Base-by-base conservation (phyloP, 2,888 invertebrate genomes). In the Macaria liturata region DNA sequence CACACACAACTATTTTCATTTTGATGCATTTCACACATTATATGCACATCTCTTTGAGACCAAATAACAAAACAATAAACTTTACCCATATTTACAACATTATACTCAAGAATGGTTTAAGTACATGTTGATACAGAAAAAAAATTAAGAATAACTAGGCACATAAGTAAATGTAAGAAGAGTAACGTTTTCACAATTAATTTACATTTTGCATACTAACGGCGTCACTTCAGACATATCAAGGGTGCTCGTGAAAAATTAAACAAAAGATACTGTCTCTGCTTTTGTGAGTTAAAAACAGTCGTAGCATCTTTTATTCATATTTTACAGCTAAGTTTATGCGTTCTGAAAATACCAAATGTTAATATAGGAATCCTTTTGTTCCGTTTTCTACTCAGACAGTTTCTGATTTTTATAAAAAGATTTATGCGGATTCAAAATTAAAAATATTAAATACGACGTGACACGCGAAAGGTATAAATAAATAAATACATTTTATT, bases 271-370 rank as follows among this genome's bases (percentile, higher is more conserved):
- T 31, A 39, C 37, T 8, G 8, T 32, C 42, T 44, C 48, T 32
- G 32, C 45, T 46, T 55, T 34, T 49, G 46, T 42, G 54, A 43
- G 34, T 48, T 54, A 54, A 54, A 55, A 46, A 43, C 37, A 55
- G 49, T 55, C 45, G 31, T 9, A 40, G 32, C 39, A 55, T 55
- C 46, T 56, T 56, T 56, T 50, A 50, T 56, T 49, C 54, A 56
- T 56, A 42, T 49, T 50, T 55, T 55, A 44, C 44, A 39, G 43
- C 42, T 31, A 44, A 48, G 49, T 49, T 55, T 48, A 32, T 43
- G 39, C 46, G 34, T 37, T 37, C 34, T 6, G 34, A 37, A 37
- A 37, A 37, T 3, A 6, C 34, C 5, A 37, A 37, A 55, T 46
- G 32, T 55, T 55, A 49, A 45, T 40, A 46, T 40, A n/a, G 46